Conservation (phyloP, 2,888 invertebrate species). For the Erebia epiphron region DNA sequence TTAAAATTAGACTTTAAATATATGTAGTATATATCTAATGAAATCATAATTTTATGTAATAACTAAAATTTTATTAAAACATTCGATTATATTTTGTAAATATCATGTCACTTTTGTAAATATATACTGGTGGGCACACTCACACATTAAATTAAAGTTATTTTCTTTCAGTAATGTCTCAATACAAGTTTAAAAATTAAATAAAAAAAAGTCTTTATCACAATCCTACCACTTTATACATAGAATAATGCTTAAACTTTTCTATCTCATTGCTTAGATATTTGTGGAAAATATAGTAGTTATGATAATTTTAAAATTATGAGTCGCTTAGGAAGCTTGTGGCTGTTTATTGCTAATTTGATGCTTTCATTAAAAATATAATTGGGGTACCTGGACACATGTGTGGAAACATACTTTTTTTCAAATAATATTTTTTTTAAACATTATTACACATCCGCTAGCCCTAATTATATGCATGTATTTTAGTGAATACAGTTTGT, state of each 20-base stretch:
- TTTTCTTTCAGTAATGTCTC: background rate
- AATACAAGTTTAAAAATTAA: background rate
- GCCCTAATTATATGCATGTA: slow-evolving; percentile 15
- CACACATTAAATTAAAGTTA: background rate
- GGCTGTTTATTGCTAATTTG: slow-evolving; percentile 7
- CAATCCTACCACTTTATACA: background rate
- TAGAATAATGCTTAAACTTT: background rate
- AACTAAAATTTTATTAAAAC: background rate
- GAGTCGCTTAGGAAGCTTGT: background rate
- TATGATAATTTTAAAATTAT: background rate
- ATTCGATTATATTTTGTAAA: background rate
- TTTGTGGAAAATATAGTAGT: background rate
- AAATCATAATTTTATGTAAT: too few relatives aligned
- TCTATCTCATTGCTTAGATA: background rate
- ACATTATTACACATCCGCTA: background rate
- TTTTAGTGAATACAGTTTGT: background rate
- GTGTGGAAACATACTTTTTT: background rate
- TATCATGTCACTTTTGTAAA: background rate
- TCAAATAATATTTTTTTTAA: too few relatives aligned
- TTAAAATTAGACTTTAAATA: background rate
- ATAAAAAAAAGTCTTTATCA: background rate
- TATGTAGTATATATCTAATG: background rate
- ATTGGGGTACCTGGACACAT: background rate
- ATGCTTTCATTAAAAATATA: background rate
- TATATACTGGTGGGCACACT: background rate